These are phyloP conservation scores for Halocynthia roretzi DNA, from an alignment of 23 tunicate genomes.

Conservation along the genomic window DNA sequence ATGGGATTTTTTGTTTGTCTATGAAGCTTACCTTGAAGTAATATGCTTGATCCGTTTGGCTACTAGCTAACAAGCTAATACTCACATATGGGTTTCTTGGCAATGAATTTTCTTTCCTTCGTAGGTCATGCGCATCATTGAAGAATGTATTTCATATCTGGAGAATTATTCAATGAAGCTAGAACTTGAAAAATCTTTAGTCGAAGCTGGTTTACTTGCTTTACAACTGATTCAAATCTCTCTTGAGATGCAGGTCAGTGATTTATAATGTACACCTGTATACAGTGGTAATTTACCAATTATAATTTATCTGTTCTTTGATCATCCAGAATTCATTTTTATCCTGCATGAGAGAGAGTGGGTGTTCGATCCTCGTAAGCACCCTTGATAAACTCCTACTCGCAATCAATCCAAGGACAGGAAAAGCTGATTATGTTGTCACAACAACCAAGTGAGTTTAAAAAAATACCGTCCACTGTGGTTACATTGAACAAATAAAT, in stretches of 20 bases:
- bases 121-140: slow-evolving; percentile 63
- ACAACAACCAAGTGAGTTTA: slow-evolving; percentile 52
- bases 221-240: slow-evolving; percentile 44
- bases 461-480: background rate
- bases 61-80: too few relatives aligned
- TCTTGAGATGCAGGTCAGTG: slow-evolving; percentile 24
- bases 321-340: slow-evolving; percentile 57
- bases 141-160: slow-evolving; percentile 49
- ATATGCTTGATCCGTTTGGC: too few relatives aligned
- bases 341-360: slow-evolving; percentile 52
- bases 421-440: slow-evolving; percentile 70
- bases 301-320: background rate
- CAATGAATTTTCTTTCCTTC: background rate
- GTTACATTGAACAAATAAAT: too few relatives aligned
- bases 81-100: too few relatives aligned
- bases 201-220: slow-evolving; percentile 48
- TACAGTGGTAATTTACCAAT: background rate
- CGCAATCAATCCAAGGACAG: slow-evolving; percentile 57
- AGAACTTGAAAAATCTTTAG: slow-evolving; percentile 32
- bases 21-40: too few relatives aligned
- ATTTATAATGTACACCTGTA: background rate
- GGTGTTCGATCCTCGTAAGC: slow-evolving; percentile 34
- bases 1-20: too few relatives aligned
- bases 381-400: slow-evolving; percentile 70
- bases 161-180: slow-evolving; percentile 32